phyloP scores from a whole-genome alignment of 2,113 vertebrate species.

The Calyptomena viridis region DNA sequence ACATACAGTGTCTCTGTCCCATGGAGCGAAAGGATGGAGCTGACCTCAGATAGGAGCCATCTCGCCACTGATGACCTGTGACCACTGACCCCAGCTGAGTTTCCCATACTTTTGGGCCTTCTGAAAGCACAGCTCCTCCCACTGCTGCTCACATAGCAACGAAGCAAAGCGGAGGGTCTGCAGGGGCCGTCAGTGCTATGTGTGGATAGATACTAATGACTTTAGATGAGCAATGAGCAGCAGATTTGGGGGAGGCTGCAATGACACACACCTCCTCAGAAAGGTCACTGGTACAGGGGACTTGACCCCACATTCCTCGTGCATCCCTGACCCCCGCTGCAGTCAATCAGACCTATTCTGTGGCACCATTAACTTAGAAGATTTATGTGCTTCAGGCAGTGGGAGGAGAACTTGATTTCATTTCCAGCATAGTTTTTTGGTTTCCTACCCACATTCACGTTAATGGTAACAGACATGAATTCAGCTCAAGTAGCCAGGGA shows the following conservation, averaged over 20 bases:
- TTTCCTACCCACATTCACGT: neutral
- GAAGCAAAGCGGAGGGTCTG: neutral
- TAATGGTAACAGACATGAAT: neutral
- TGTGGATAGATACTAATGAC: neutral
- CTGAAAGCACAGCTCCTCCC: neutral
- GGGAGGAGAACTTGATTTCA: constrained; percentile 43
- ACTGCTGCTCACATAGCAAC: neutral
- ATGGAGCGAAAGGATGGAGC: neutral
- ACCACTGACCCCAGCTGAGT: neutral
- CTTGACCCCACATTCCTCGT: constrained; percentile 45
- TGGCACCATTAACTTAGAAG: constrained; percentile 19
- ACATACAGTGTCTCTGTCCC: neutral
- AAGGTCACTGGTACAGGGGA: neutral
- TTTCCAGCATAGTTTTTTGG: constrained; percentile 22
- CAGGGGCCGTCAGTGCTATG: neutral
- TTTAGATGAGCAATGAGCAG: neutral
- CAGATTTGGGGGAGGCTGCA: neutral
- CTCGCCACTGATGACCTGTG: neutral
- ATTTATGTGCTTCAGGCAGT: constrained; percentile 37
- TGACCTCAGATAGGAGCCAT: neutral
- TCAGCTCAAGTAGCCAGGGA: constrained; percentile 28
- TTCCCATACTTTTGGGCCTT: neutral
- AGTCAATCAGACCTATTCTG: constrained; percentile 28
- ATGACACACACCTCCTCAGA: neutral
- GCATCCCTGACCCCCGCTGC: neutral